These are phyloP conservation scores for Ephestia elutella DNA, from an alignment of 1,140 invertebrate species.

Conservation along the genomic window DNA sequence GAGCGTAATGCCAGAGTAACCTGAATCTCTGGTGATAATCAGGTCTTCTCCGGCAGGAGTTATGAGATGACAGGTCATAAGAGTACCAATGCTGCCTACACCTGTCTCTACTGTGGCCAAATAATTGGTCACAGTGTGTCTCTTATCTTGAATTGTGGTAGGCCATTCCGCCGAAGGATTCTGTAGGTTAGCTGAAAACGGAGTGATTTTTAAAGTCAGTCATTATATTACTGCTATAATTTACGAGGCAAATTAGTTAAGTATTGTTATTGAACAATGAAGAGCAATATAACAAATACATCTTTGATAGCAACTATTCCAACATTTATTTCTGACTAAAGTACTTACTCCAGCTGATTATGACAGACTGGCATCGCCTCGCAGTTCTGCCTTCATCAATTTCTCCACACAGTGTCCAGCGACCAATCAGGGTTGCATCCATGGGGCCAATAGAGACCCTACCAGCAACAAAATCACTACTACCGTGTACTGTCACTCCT, in stretches of 20 bases:
- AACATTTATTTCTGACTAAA: too few relatives aligned
- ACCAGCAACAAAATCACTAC: slow-evolving; percentile 22
- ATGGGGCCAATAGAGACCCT: slow-evolving; percentile 28
- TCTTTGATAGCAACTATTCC: background rate
- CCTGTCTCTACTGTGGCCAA: slow-evolving; percentile 12
- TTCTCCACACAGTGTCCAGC: slow-evolving; percentile 23
- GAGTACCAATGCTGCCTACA: background rate
- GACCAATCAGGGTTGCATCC: slow-evolving; percentile 13
- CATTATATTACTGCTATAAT: too few relatives aligned
- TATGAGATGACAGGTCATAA: slow-evolving; percentile 22
- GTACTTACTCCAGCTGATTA: slow-evolving; percentile 25
- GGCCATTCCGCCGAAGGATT: slow-evolving; percentile 8
- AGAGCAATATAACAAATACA: too few relatives aligned
- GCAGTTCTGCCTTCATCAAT: background rate
- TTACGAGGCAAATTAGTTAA: background rate
- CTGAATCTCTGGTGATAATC: slow-evolving; percentile 14
- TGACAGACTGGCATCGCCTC: slow-evolving; percentile 18
- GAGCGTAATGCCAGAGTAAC: slow-evolving; percentile 19
- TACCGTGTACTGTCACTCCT: slow-evolving; percentile 14
- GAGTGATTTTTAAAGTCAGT: background rate
- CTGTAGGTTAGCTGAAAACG: slow-evolving; percentile 14
- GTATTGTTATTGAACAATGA: too few relatives aligned
- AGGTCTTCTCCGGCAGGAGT: slow-evolving; percentile 30
- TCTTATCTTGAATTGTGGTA: background rate
- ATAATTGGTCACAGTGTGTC: slow-evolving; percentile 20